Base-by-base conservation (phyloP, 1,140 invertebrate species). In the Drosophila novamexicana region DNA sequence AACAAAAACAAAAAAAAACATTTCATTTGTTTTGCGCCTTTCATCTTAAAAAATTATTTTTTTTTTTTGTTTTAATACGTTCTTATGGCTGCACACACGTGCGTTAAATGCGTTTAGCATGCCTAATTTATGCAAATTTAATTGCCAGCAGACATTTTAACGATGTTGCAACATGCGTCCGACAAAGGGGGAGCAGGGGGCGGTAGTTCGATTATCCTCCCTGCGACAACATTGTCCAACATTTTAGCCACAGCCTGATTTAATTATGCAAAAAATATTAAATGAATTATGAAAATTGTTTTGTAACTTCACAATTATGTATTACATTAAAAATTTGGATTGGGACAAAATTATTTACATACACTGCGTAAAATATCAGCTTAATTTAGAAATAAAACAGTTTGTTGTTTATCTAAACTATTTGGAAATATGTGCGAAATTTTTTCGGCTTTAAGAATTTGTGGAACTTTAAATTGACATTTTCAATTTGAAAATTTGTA, bases 121-220 rank as follows among this genome's bases (percentile, higher is more conserved):
- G 50, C 86, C 67, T 79, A 79, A 85, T 86, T 86, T 86, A 85
- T 86, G 82, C 79, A 81, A 85, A 85, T 82, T 86, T 86, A 79
- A 86, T 85, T 85, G 82, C 64, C 59, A 56, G 66, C 77, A 78
- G 77, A 75, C 78, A 75, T 78, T 81, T 77, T 72, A 81, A 82
- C 78, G 64, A 82, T 78, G 65, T 75, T 63, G 52, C 78, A 70
- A 70, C 64, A 70, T 69, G 62, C 57, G 57, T 45, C 32, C 18
- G 50, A 42, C 14, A 36, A 7, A 34, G 9, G 53, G 32, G n/a
- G 14, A 12, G 47, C 10, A n/a, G 12, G 22, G 14, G 29, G 57
- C 22, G 12, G 54, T 32, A 9, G 42, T n/a, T 36, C 54, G 44
- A 36, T 7, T 36, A 22, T 16, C 36, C 36, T n/a, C 0, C 6